A percentile compares a stretch with the other conserved stretches of the same genome.
These are phyloP conservation scores for Ormyrus labotus DNA, from an alignment of 2,888 invertebrate species.

Conservation along the genomic window DNA sequence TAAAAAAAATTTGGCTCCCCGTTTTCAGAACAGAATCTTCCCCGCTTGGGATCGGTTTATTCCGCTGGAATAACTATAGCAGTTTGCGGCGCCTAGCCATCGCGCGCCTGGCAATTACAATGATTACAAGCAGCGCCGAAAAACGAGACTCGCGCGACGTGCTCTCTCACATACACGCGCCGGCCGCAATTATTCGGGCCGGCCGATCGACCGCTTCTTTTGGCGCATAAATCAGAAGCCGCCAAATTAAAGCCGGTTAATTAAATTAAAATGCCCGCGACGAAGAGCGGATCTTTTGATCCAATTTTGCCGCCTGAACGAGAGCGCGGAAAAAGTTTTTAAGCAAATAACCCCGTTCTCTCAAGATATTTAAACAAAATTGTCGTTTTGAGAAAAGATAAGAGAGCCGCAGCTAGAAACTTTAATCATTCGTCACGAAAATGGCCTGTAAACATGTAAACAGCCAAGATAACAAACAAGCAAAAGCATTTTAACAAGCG, in stretches of 20 bases:
- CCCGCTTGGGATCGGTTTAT: neutral
- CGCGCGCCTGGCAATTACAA: conserved; percentile 6
- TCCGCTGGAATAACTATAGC: neutral
- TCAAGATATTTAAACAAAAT: no score
- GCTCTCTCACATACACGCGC: neutral
- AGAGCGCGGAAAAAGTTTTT: no score
- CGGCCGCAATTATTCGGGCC: neutral
- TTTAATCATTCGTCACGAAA: no score
- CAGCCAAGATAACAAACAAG: no score
- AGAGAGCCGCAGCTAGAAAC: no score
- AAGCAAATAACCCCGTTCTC: no score
- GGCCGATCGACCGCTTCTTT: no score
- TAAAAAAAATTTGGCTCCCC: no score
- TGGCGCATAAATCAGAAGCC: neutral
- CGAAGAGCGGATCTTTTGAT: neutral
- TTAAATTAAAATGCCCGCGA: neutral
- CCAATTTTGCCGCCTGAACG: neutral
- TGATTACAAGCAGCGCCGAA: conserved; percentile 26
- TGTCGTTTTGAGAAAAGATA: no score
- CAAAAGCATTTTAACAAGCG: no score
- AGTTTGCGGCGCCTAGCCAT: conserved; percentile 14
- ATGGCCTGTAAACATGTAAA: no score
- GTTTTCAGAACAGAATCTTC: no score
- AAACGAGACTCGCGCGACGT: neutral
- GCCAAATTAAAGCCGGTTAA: neutral